phyloP scores from a whole-genome alignment of 2,888 invertebrate genomes.

The Odontothrips loti region DNA sequence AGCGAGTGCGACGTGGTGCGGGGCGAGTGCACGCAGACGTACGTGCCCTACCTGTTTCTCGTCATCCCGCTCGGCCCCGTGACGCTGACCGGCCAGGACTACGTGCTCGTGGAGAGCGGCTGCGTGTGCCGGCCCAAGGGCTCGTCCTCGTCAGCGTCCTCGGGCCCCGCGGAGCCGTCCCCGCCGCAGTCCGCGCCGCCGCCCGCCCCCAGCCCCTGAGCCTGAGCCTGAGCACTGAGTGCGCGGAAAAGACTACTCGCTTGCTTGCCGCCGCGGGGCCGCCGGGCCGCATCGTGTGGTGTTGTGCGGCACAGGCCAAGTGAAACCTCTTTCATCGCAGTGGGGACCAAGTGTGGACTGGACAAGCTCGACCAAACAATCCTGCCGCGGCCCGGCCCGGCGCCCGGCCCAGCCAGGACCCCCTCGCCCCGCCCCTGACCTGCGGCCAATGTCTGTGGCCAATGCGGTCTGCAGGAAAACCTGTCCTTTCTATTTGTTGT shows the following conservation, averaged over 20 bases:
- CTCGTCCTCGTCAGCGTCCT: conserved; percentile 36
- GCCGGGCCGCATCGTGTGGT: neutral
- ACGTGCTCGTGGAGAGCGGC: conserved; percentile 92
- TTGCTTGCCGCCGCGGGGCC: neutral
- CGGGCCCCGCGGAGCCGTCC: neutral
- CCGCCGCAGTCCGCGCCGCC: neutral
- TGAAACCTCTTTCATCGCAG: neutral
- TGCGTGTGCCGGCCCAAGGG: conserved; percentile 75
- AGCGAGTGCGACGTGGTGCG: conserved; percentile 84
- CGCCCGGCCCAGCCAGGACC: neutral
- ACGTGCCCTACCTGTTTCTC: conserved; percentile 85
- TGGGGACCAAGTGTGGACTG: neutral
- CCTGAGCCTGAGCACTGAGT: neutral
- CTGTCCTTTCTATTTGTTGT: neutral
- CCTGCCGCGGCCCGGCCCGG: no score
- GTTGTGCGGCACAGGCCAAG: neutral
- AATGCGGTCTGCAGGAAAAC: neutral
- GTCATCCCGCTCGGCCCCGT: conserved; percentile 87
- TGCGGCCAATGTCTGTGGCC: neutral
- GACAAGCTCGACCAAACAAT: no score
- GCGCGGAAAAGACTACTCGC: neutral
- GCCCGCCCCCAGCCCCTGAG: neutral
- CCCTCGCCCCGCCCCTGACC: neutral
- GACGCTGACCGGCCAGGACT: conserved; percentile 86
- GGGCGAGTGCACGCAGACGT: conserved; percentile 87